A percentile compares a stretch with the other conserved stretches of the same genome.
Conservation (phyloP, 92 coral and sea anemone genomes). For the Umimayanthus kanabou region DNA sequence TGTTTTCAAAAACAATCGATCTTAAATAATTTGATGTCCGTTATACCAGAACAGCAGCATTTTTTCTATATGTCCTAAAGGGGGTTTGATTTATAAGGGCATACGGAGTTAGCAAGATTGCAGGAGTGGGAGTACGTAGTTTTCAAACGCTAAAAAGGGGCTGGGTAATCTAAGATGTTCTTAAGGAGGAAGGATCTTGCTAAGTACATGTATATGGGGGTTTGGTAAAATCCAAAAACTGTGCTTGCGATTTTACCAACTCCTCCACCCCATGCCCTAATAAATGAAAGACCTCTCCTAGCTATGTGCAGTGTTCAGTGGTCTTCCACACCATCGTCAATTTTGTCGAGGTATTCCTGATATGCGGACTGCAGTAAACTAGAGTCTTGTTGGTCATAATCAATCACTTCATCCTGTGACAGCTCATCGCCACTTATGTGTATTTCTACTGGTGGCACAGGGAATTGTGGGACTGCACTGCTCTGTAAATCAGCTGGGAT, state of each 20-base stretch:
- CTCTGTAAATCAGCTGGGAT: constrained; percentile 33
- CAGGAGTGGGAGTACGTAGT: no score
- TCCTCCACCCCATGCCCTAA: not conserved
- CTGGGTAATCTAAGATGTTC: no score
- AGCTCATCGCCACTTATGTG: constrained; percentile 46
- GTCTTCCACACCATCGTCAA: constrained; percentile 54
- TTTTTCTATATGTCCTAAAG: not conserved
- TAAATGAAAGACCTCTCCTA: not conserved
- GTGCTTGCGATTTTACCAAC: not conserved
- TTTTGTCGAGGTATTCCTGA: constrained; percentile 64
- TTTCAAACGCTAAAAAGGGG: not conserved
- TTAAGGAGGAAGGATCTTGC: no score
- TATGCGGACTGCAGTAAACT: constrained; percentile 65
- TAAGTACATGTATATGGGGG: not conserved
- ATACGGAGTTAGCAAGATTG: no score
- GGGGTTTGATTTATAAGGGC: not conserved
- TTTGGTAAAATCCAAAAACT: not conserved
- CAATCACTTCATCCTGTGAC: constrained; percentile 77
- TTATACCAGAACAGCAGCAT: no score
- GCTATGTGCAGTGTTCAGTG: not conserved
- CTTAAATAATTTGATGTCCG: not conserved
- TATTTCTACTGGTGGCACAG: not conserved
- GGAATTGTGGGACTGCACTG: constrained; percentile 19
- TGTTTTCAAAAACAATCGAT: no score
- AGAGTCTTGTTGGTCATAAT: constrained; percentile 67